Percentiles rank a stretch among this genome's conserved stretches.
These are phyloP conservation scores for Pammene fasciana DNA, from an alignment of 2,888 invertebrate species.

Conservation along the genomic window DNA sequence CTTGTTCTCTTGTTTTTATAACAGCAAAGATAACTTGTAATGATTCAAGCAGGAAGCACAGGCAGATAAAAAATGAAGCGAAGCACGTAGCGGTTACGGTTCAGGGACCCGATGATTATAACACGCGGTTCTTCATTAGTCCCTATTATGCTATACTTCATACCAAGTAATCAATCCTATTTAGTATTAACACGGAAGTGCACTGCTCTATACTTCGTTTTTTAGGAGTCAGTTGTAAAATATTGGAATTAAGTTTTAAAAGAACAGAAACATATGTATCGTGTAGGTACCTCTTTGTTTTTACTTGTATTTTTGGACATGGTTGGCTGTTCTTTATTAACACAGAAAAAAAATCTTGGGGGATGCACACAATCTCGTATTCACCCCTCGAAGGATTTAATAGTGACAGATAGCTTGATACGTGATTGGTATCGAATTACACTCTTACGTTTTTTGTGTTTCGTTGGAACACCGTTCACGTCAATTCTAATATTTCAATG, in stretches of 20 bases:
- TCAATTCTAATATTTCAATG: neutral
- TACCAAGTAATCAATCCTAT: conserved; percentile 9
- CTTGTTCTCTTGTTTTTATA: conserved; percentile 27
- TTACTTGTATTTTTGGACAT: neutral
- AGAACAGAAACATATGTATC: no score
- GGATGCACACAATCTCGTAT: conserved; percentile 21
- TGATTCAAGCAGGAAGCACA: conserved; percentile 59
- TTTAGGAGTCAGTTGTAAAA: no score
- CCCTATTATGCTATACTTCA: conserved; percentile 13
- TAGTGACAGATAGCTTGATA: conserved; percentile 32
- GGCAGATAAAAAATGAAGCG: conserved; percentile 50
- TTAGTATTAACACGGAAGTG: conserved; percentile 8
- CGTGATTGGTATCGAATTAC: conserved; percentile 35
- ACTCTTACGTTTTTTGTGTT: conserved; percentile 22
- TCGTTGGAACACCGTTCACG: conserved; percentile 4
- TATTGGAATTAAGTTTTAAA: no score
- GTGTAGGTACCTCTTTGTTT: no score
- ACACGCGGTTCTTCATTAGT: conserved; percentile 28
- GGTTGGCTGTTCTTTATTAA: neutral
- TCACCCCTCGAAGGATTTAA: conserved; percentile 28
- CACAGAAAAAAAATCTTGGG: neutral
- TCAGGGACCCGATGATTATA: conserved; percentile 52
- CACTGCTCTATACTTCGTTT: neutral
- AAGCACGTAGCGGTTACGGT: conserved; percentile 46
- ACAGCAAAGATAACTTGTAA: neutral